phyloP scores from a whole-genome alignment of 2,888 invertebrate genomes.

The Crepidodera aurea region DNA sequence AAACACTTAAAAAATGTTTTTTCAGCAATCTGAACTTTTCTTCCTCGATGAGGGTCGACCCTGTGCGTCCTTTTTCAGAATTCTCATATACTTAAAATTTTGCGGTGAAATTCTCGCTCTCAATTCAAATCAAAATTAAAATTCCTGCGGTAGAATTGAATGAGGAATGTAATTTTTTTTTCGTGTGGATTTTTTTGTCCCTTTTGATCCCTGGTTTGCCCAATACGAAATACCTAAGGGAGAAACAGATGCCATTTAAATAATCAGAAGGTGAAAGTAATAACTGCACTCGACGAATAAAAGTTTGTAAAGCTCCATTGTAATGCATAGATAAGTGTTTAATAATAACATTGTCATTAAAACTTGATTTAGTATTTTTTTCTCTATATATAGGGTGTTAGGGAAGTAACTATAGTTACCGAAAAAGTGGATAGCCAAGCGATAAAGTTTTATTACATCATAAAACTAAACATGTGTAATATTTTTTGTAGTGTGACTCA shows the following conservation, averaged over 20 bases:
- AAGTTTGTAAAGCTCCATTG: too few relatives aligned
- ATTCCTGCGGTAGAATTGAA: constrained; percentile 10
- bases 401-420: too few relatives aligned
- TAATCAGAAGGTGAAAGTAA: neutral
- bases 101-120: constrained; percentile 1
- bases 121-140: constrained; percentile 12
- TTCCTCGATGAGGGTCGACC: neutral
- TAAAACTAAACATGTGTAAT: too few relatives aligned
- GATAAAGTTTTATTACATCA: too few relatives aligned
- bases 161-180: constrained; percentile 6
- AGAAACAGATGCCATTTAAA: constrained; percentile 13
- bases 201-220: constrained; percentile 7
- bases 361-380: too few relatives aligned
- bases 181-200: constrained; percentile 10
- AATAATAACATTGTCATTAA: too few relatives aligned
- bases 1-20: too few relatives aligned
- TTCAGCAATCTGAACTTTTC: neutral
- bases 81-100: neutral
- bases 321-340: too few relatives aligned
- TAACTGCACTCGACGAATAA: constrained; percentile 7
- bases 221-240: constrained; percentile 8
- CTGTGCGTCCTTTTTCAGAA: neutral
- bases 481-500: too few relatives aligned
- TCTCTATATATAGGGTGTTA: too few relatives aligned
- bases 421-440: too few relatives aligned